A percentile compares a stretch with the other conserved stretches of the same genome.
phyloP scores from a whole-genome alignment of 2,888 invertebrate genomes.

The Folsomia candida region DNA sequence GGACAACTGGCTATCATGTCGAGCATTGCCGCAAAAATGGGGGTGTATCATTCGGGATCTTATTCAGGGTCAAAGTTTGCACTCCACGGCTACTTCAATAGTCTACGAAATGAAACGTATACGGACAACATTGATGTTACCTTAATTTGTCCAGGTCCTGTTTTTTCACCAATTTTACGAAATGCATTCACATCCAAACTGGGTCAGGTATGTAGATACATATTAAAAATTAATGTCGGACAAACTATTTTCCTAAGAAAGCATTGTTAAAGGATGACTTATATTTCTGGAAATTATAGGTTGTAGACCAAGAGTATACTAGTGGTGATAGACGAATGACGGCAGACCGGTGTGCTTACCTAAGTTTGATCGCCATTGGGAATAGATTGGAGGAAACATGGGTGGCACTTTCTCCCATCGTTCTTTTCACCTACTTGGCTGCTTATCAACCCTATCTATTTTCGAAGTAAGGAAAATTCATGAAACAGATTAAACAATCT shows the following conservation, averaged over 20 bases:
- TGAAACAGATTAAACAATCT: too few relatives aligned
- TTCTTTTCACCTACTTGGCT: slow-evolving; percentile 61
- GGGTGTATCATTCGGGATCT: slow-evolving; percentile 66
- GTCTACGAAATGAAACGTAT: slow-evolving; percentile 63
- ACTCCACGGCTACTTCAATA: slow-evolving; percentile 71
- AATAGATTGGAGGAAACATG: slow-evolving; percentile 64
- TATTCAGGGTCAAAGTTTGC: slow-evolving; percentile 76
- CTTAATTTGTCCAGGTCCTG: slow-evolving; percentile 73
- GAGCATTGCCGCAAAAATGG: slow-evolving; percentile 69
- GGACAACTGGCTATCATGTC: slow-evolving; percentile 75
- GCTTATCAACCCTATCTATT: slow-evolving; percentile 62
- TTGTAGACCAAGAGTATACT: slow-evolving; percentile 52
- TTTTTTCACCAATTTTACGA: slow-evolving; percentile 67
- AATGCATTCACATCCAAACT: slow-evolving; percentile 67
- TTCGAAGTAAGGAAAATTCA: slow-evolving; percentile 55
- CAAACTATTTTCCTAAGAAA: background rate
- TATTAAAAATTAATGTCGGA: too few relatives aligned
- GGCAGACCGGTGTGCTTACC: slow-evolving; percentile 58
- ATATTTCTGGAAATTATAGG: slow-evolving; percentile 44
- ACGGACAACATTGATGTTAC: slow-evolving; percentile 64
- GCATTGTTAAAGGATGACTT: background rate
- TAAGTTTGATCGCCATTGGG: slow-evolving; percentile 58
- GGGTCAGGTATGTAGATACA: slow-evolving; percentile 63
- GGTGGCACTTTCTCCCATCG: slow-evolving; percentile 66
- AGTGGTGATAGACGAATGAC: slow-evolving; percentile 55